Percentiles rank a stretch among this genome's conserved stretches.
These are phyloP conservation scores for Ceratitis capitata DNA, from an alignment of 1,140 invertebrate genomes.

Conservation along the genomic window DNA sequence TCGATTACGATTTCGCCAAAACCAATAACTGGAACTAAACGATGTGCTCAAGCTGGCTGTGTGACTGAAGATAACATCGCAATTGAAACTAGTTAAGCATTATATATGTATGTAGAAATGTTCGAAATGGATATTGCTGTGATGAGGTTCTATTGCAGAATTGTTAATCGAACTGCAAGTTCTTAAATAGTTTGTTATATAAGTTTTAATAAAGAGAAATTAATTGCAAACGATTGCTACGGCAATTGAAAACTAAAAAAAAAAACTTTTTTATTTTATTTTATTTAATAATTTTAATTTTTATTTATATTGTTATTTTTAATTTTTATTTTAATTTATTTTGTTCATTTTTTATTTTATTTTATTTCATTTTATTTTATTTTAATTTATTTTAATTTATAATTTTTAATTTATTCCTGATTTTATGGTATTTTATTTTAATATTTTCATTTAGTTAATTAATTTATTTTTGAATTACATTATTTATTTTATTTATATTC, in stretches of 20 bases:
- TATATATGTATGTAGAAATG: neutral
- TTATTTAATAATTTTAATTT: too few relatives aligned
- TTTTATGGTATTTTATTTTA: too few relatives aligned
- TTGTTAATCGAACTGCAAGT: neutral
- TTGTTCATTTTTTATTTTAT: too few relatives aligned
- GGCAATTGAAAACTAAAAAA: neutral
- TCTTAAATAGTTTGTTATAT: neutral
- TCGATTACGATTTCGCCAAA: constrained; percentile 41
- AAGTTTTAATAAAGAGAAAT: neutral
- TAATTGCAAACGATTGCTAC: neutral
- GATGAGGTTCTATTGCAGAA: neutral
- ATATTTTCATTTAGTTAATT: too few relatives aligned
- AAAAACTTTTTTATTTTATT: too few relatives aligned
- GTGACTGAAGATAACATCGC: neutral
- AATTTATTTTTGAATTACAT: too few relatives aligned
- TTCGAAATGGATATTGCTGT: neutral
- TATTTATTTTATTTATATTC: too few relatives aligned
- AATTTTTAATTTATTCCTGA: too few relatives aligned
- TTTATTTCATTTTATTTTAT: too few relatives aligned
- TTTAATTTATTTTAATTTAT: too few relatives aligned
- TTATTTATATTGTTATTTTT: too few relatives aligned
- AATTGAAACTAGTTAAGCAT: neutral
- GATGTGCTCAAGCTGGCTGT: neutral
- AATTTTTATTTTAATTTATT: too few relatives aligned
- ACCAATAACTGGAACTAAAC: constrained; percentile 3